Base-by-base conservation (phyloP, 2,888 invertebrate species). In the Thalpophila matura region DNA sequence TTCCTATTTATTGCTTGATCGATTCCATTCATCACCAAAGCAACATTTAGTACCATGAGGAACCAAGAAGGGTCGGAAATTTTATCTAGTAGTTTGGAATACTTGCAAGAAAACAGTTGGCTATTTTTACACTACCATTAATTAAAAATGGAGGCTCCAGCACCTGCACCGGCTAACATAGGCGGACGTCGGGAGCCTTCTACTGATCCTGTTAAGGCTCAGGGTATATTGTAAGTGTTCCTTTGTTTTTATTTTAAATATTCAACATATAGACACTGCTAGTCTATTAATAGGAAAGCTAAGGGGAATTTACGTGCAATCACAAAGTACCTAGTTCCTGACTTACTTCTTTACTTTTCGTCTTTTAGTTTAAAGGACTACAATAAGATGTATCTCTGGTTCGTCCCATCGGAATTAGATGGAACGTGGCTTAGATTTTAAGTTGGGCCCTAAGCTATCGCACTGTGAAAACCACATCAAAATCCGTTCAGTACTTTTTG, bases 171-270 rank as follows among this genome's bases (percentile, higher is more conserved):
- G 2, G 74, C 73, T n/a, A 72, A 74, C 20, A 79, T 84, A n/a
- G 90, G 87, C 12, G 84, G 85, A 9, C 89, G 90, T 1, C 87
- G 89, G 6, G 93, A 94, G 46, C 87, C 89, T 9, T 90, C 91
- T 7, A 89, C 80, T 4, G 94, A 94, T 71, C 92, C 94, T 9
- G 94, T 94, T 7, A 94, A 93, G 69, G 92, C 92, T 51, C 92
- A 95, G 84, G 94, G 94, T 70, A 90, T 95, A 74, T 79, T 94
- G 95, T 95, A 87, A 82, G 84, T 82, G 45, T 27, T 14, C 1
- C 6, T 66, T 42, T 57, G 14, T 56, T 56, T 22, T 14, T 14
- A 3, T 27, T 26, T 14, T 22, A 62, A 18, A 2, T 7, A 12
- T 9, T 6, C 4, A 12, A 18, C 4, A 22, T 18, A 10, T 16